These are phyloP conservation scores for Garrulus glandarius DNA, from an alignment of 2,797 vertebrate species.

Conservation along the genomic window DNA sequence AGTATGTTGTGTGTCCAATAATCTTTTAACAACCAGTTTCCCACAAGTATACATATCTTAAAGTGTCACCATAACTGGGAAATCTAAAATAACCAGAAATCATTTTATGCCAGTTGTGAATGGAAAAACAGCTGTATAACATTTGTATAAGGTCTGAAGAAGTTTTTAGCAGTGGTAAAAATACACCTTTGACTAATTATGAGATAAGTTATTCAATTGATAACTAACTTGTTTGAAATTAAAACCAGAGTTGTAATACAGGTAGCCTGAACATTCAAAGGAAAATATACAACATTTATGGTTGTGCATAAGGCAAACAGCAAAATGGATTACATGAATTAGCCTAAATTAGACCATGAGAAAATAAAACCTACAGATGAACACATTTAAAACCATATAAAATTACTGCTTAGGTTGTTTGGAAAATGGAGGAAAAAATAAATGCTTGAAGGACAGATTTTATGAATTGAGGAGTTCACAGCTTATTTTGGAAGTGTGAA, in stretches of 20 bases:
- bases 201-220: not conserved
- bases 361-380: not conserved
- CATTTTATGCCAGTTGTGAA: not conserved
- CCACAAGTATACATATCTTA: not conserved
- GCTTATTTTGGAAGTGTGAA: conserved; percentile 1
- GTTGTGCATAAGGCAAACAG: not conserved
- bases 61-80: not conserved
- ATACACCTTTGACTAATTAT: not conserved
- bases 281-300: not conserved
- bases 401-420: not conserved
- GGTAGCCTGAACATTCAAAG: not conserved
- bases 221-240: not conserved
- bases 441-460: not conserved
- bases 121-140: not conserved
- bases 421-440: not conserved
- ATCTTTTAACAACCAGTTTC: not conserved
- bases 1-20: not conserved
- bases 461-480: not conserved
- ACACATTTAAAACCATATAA: not conserved
- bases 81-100: not conserved
- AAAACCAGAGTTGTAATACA: not conserved
- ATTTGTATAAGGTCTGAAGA: not conserved
- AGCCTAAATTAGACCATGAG: not conserved
- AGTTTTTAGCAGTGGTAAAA: not conserved
- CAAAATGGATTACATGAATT: not conserved